Evolutionary conservation across 2,113 vertebrate species (phyloP), one percentile per base, ranked within the genome.

Genomic region (Sarotherodon lohbergeri): DNA sequence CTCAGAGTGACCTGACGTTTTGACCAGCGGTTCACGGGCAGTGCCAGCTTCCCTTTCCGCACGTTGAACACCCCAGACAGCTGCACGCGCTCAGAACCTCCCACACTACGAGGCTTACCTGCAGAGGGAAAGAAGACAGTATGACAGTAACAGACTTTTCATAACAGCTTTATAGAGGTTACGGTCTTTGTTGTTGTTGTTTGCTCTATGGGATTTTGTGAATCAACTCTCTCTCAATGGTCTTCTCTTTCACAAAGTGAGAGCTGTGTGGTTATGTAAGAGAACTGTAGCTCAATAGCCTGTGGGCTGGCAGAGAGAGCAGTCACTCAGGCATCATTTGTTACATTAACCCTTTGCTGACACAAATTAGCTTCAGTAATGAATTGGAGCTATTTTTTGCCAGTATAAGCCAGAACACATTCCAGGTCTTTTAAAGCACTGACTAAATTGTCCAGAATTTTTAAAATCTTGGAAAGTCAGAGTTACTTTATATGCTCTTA

Each of bases 1-100:
- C 99, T 99, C 92, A 99, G 96, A 55, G 97, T 99, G 90, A 99
- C 98, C 94, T 99, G 98, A 55, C 99, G 97, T 90, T 96, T 97
- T 34, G 97, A 97, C 99, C 98, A 99, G 88, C 98, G 97, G 97
- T 97, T 99, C 89, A 98, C 98, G 2, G 98, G 98, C 93, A 99
- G 95, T 89, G 98, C 98, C 97, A 99, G 97, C 94, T 99, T 99
- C 94, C 99, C 98, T 95, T 99, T 99, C 66, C 98, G 97, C 91
- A 99, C 98, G 78, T 98, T 99, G 93, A 98, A 99, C 92, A 96
- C 97, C 88, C 98, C 99, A 22, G 97, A 98, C 85, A 99, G 98
- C 95, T 99, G 99, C 95, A 99, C 97, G 6, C 98, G 97, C 95
- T 99, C 98, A 0, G 97, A 98, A 54, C 97, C 97, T 46, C 97